These are phyloP conservation scores for Daubentonia madagascariensis DNA, from an alignment of 2,113 vertebrate species.

Conservation along the genomic window DNA sequence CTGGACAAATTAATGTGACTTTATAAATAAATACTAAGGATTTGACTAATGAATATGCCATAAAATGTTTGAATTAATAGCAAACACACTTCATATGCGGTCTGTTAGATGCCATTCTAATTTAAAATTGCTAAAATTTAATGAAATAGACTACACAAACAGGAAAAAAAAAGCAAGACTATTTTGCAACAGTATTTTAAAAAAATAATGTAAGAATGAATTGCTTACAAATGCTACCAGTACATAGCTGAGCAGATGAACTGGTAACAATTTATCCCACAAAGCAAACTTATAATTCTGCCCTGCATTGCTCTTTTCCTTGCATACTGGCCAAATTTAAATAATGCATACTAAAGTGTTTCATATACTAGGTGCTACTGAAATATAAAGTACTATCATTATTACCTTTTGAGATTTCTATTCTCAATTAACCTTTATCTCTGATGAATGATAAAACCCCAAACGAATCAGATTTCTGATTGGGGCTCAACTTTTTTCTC, in stretches of 20 bases:
- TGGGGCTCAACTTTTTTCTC: conserved; percentile 29
- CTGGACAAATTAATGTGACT: conserved; percentile 57
- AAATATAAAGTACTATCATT: background rate
- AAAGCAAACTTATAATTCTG: background rate
- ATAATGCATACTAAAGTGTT: background rate
- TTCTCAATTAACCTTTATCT: background rate
- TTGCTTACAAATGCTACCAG: conserved; percentile 1
- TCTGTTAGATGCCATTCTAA: conserved; percentile 53
- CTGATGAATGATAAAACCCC: background rate
- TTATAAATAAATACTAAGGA: conserved; percentile 73
- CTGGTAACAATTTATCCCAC: background rate
- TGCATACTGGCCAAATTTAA: background rate
- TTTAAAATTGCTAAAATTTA: conserved; percentile 75
- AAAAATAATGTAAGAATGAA: background rate
- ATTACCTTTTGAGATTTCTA: background rate
- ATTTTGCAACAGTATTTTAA: conserved; percentile 42
- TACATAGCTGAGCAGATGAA: background rate
- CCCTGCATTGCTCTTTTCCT: background rate
- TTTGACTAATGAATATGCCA: conserved; percentile 65
- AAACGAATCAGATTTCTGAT: conserved; percentile 29
- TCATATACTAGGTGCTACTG: background rate
- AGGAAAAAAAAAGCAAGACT: conserved; percentile 27
- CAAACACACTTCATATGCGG: conserved; percentile 63
- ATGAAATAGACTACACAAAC: conserved; percentile 36
- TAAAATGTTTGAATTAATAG: conserved; percentile 71